Conservation (phyloP, 1,140 invertebrate species). For the Heterodera schachtii region DNA sequence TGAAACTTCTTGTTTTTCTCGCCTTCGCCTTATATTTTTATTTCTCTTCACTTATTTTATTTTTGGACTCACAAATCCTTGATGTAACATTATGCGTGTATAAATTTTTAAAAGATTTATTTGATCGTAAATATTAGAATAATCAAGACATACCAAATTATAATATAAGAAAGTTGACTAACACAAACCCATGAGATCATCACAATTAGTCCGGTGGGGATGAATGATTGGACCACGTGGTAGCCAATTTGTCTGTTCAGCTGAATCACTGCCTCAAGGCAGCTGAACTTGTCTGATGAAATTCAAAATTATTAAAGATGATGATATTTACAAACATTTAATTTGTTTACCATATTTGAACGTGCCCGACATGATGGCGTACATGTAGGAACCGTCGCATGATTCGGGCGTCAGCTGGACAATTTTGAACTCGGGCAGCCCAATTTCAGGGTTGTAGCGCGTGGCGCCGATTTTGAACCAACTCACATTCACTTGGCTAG, state of each 20-base stretch:
- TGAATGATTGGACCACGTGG: slow-evolving; percentile 83
- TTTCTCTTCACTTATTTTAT: too few relatives aligned
- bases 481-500: slow-evolving; percentile 58
- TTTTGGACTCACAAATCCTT: too few relatives aligned
- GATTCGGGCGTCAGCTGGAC: slow-evolving; percentile 49
- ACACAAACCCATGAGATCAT: slow-evolving; percentile 79
- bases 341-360: slow-evolving; percentile 51
- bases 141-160: not conserved
- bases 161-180: too few relatives aligned
- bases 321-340: too few relatives aligned
- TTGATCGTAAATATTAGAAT: too few relatives aligned
- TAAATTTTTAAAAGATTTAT: too few relatives aligned
- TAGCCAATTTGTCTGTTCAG: slow-evolving; percentile 83
- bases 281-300: slow-evolving; percentile 73
- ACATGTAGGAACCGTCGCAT: slow-evolving; percentile 62
- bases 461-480: slow-evolving; percentile 59
- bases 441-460: slow-evolving; percentile 58
- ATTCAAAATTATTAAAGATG: too few relatives aligned
- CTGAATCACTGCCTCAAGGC: slow-evolving; percentile 75
- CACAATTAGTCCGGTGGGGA: slow-evolving; percentile 80
- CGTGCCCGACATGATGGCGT: slow-evolving; percentile 56
- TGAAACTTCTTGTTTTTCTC: too few relatives aligned
- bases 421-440: slow-evolving; percentile 61
- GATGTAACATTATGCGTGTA: too few relatives aligned
- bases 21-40: too few relatives aligned